Conservation (phyloP, 2,113 vertebrate species). For the Morone chrysops region DNA sequence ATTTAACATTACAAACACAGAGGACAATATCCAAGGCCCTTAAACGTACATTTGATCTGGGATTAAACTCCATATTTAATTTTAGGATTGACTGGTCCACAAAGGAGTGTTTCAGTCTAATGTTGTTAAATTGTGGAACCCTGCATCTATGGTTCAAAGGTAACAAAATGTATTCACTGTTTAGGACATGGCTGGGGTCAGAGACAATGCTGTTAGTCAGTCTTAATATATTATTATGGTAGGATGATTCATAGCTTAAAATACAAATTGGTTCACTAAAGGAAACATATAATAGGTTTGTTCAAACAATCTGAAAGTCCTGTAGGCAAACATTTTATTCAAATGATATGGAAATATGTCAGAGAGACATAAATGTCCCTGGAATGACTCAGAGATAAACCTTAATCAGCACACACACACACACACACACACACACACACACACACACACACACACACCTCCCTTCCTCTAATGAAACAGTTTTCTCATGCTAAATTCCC, state of each 20-base stretch:
- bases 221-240: too few species aligned
- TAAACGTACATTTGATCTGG: too few species aligned
- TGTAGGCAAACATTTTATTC: slow-evolving; percentile 26
- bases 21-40: too few species aligned
- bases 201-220: too few species aligned
- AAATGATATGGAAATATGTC: slow-evolving; percentile 51
- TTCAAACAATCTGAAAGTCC: background rate
- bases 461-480: slow-evolving; percentile 9
- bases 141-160: too few species aligned
- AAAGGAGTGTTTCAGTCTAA: too few species aligned
- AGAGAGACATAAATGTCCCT: slow-evolving; percentile 20
- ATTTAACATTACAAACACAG: too few species aligned
- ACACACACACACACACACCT: slow-evolving; percentile 1
- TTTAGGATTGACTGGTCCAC: too few species aligned
- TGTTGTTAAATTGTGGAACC: too few species aligned
- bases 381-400: slow-evolving; percentile 1
- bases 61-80: too few species aligned
- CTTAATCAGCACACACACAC: slow-evolving; percentile 3
- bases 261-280: slow-evolving; percentile 8
- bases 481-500: slow-evolving; percentile 68
- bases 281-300: background rate
- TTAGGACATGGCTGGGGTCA: too few species aligned
- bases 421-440: slow-evolving; percentile 2
- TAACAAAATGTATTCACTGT: too few species aligned
- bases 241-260: background rate